Evolutionary conservation across 2,888 invertebrate genomes (phyloP).

Genomic region (Drosophila rubida): DNA sequence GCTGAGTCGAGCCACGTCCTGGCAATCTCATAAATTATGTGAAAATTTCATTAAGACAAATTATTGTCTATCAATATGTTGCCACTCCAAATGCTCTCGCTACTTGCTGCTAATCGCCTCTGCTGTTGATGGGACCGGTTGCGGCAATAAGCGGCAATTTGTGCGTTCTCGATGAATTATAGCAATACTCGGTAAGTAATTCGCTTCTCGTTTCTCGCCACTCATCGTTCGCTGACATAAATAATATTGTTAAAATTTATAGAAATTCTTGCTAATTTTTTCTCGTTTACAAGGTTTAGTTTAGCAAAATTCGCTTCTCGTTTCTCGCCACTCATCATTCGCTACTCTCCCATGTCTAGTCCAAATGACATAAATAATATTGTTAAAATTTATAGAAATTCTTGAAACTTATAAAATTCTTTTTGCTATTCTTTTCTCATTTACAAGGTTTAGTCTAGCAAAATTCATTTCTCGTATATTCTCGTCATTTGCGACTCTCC

Average conservation of each 20-base stretch:
- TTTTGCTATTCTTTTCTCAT: no score
- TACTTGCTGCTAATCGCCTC: conserved; percentile 12
- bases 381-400: no score
- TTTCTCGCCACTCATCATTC: background rate
- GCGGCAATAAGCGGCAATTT: background rate
- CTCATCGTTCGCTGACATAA: background rate
- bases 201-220: background rate
- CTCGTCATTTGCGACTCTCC: no score
- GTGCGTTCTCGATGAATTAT: background rate
- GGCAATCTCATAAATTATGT: conserved; percentile 84
- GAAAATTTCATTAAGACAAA: conserved; percentile 85
- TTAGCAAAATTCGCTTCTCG: no score
- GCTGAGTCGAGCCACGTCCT: conserved; percentile 70
- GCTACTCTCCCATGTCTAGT: no score
- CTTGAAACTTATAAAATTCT: no score
- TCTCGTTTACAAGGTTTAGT: no score
- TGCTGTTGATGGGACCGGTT: background rate
- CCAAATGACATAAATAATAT: no score
- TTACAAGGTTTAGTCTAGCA: no score
- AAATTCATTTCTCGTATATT: no score
- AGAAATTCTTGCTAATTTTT: no score
- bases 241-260: no score
- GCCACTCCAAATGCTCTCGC: conserved; percentile 57
- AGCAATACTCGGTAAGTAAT: background rate
- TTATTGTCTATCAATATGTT: conserved; percentile 86